Conservation (phyloP, 1,140 invertebrate species). For the Cepaea nemoralis region DNA sequence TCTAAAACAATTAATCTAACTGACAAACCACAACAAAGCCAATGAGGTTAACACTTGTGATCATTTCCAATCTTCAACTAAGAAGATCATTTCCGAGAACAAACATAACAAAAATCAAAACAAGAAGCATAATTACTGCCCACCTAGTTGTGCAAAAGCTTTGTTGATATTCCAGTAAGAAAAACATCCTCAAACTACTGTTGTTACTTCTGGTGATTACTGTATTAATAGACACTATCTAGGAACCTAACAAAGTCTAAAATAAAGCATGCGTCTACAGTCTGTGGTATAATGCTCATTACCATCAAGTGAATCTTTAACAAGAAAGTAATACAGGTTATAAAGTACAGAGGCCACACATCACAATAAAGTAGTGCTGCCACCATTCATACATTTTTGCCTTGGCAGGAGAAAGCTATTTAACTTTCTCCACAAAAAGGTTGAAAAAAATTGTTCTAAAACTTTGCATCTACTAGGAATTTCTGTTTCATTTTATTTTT, state of each 20-base stretch:
- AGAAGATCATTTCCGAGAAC: neutral
- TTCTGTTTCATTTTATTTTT: too few relatives aligned
- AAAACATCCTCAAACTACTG: conserved; percentile 1
- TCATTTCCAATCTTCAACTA: neutral
- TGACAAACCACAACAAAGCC: too few relatives aligned
- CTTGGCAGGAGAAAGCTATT: neutral
- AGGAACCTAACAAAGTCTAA: neutral
- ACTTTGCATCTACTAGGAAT: too few relatives aligned
- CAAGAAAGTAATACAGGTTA: neutral
- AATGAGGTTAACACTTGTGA: too few relatives aligned
- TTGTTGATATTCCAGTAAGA: conserved; percentile 11
- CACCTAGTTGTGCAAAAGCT: conserved; percentile 5
- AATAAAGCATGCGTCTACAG: conserved; percentile 22
- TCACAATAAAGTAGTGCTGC: conserved; percentile 7
- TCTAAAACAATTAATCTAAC: too few relatives aligned
- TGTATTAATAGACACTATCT: conserved; percentile 27
- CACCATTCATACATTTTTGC: conserved; percentile 10
- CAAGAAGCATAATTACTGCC: neutral
- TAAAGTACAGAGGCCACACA: conserved; percentile 17
- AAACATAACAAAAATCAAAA: conserved; percentile 52
- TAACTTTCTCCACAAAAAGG: too few relatives aligned
- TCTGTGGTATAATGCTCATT: conserved; percentile 22
- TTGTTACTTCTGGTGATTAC: neutral
- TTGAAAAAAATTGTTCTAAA: too few relatives aligned
- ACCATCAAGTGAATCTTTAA: neutral